Evolutionary conservation across 2,797 vertebrate species (phyloP), one percentile per base, ranked within the genome.

Genomic region (Alosa sapidissima): DNA sequence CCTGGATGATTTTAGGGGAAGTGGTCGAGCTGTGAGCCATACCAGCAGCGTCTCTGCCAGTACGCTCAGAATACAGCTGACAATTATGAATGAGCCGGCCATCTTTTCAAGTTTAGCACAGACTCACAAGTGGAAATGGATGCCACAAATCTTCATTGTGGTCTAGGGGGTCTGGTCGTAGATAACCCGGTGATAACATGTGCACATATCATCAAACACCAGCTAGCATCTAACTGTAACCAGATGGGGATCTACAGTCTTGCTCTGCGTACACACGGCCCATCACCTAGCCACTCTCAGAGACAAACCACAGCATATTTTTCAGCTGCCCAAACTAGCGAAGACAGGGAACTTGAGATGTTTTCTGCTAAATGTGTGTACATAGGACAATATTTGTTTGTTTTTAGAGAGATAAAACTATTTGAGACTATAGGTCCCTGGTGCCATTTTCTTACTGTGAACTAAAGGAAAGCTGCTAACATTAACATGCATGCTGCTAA

Each of bases 231-330:
- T 92, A 93, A 94, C 88, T 84, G 89, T 81, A 85, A 91, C 90
- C 93, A 94, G 93, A 93, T 92, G 93, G 54, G 0, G 52, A 84
- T 84, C 85, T 81, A n/a, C 89, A 85, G 52, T 84, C 85, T 87
- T 85, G 13, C 83, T 83, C 86, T 85, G 33, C 83, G 82, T 84
- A 84, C 82, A 87, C 55, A 68, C 81, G 68, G 82, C 47, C 62
- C 13, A 5, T 75, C 68, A 75, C 33, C 68, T 75, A 16, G 68
- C 10, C 68, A 75, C 68, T 36, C 16, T 75, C 33, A 41, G 13
- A 75, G 68, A 45, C 33, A 13, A 14, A 36, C 33, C 33, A 14
- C 68, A 36, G 33, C 68, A 75, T 36, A 75, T 75, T 75, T 75
- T 75, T 75, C 68, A 75, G 33, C 41, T 16, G 68, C 68, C 14